Conservation (phyloP, 2,888 invertebrate species). For the Dicyrtoma fusca region DNA sequence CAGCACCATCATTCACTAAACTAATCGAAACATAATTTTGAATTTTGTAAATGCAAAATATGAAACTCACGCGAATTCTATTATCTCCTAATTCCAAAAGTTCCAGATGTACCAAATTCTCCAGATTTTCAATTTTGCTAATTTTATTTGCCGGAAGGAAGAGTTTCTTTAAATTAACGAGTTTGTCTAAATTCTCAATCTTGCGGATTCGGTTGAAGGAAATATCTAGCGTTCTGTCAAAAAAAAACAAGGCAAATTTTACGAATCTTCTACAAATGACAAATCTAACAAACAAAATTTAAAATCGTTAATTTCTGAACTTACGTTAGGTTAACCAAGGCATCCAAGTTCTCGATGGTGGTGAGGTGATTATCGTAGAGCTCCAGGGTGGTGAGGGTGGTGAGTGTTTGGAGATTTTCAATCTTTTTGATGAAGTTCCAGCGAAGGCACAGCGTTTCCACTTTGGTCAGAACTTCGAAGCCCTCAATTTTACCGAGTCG, state of each 20-base stretch:
- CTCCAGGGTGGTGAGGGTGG: conserved; percentile 82
- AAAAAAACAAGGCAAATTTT: neutral
- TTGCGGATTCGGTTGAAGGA: conserved; percentile 92
- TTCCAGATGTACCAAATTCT: conserved; percentile 75
- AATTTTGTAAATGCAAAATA: too few relatives aligned
- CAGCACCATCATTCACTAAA: neutral
- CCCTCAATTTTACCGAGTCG: conserved; percentile 82
- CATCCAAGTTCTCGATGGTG: conserved; percentile 85
- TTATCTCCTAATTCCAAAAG: conserved; percentile 95
- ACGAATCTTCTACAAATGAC: too few relatives aligned
- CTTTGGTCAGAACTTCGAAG: conserved; percentile 73
- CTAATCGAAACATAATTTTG: too few relatives aligned
- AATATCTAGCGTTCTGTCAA: conserved; percentile 78
- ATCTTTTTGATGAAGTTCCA: conserved; percentile 96
- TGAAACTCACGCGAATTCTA: conserved; percentile 72
- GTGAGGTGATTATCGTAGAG: conserved; percentile 96
- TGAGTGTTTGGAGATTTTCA: conserved; percentile 79
- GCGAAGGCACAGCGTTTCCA: conserved; percentile 81
- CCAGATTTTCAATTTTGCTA: conserved; percentile 81
- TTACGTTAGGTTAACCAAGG: conserved; percentile 86
- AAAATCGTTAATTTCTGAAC: conserved; percentile 59
- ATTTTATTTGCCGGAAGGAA: conserved; percentile 91
- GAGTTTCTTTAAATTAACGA: conserved; percentile 77
- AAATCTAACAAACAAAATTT: neutral
- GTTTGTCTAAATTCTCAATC: conserved; percentile 77